phyloP scores from a whole-genome alignment of 2,113 vertebrate species.

The Mirounga angustirostris region DNA sequence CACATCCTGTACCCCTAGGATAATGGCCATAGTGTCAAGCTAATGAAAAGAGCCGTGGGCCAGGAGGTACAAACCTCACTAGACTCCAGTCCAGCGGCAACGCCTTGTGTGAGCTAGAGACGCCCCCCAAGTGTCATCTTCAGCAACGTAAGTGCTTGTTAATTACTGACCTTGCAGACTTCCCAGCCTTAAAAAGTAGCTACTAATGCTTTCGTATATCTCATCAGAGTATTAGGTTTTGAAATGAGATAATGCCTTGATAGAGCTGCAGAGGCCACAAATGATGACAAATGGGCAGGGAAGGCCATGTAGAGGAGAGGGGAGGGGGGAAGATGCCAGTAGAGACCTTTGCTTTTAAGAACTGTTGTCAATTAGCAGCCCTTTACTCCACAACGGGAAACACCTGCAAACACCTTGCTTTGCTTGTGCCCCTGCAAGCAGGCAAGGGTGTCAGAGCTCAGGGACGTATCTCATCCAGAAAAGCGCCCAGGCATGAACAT shows the following conservation, averaged over 20 bases:
- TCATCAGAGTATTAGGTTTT: not conserved
- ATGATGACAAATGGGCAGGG: not conserved
- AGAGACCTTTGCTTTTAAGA: not conserved
- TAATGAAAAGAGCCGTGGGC: not conserved
- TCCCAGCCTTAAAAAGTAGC: not conserved
- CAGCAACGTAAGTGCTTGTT: not conserved
- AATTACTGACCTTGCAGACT: not conserved
- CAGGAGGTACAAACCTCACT: not conserved
- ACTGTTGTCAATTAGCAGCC: not conserved
- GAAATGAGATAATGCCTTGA: not conserved
- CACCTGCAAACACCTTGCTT: not conserved
- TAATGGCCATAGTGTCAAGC: not conserved
- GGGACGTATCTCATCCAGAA: not conserved
- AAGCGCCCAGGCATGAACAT: not conserved
- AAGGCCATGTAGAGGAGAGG: too few species aligned
- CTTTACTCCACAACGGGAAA: not conserved
- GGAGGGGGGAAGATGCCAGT: accelerated
- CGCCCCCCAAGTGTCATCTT: not conserved
- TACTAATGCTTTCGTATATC: not conserved
- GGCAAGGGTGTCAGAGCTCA: not conserved
- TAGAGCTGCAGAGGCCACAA: not conserved
- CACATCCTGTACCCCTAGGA: not conserved
- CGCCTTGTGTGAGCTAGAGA: not conserved
- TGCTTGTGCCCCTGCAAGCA: not conserved
- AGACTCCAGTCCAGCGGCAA: accelerated